These are phyloP conservation scores for Sciurus carolinensis DNA, from an alignment of 2,797 vertebrate species.

Conservation along the genomic window DNA sequence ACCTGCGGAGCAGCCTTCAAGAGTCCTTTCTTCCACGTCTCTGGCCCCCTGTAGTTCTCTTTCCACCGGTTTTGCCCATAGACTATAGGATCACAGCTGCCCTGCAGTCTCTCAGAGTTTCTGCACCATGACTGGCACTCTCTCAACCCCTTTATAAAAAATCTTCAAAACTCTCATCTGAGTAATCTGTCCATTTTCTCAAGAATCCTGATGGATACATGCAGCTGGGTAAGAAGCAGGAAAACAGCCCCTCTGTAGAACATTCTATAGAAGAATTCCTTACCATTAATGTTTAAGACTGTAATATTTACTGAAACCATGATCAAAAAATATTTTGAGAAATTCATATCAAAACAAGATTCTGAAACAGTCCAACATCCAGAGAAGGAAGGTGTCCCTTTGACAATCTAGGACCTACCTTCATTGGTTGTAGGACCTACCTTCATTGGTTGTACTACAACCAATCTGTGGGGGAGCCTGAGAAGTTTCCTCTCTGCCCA, in stretches of 20 bases:
- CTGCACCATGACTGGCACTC: background rate
- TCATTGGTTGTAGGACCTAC: background rate
- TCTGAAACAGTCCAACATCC: background rate
- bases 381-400: background rate
- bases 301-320: background rate
- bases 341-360: constrained; percentile 20
- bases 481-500: background rate
- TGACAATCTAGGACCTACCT: background rate
- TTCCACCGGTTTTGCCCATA: background rate
- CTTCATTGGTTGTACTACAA: background rate
- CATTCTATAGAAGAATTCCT: background rate
- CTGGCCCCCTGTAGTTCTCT: background rate
- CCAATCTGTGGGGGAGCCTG: background rate
- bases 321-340: background rate
- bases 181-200: background rate
- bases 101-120: background rate
- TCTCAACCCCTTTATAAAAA: background rate
- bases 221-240: background rate
- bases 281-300: background rate
- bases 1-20: background rate
- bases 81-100: background rate
- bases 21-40: background rate
- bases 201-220: background rate
- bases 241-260: too few relatives aligned
- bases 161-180: background rate